Conservation (phyloP, 2,888 invertebrate species). For the Cheiracanthium punctorium region DNA sequence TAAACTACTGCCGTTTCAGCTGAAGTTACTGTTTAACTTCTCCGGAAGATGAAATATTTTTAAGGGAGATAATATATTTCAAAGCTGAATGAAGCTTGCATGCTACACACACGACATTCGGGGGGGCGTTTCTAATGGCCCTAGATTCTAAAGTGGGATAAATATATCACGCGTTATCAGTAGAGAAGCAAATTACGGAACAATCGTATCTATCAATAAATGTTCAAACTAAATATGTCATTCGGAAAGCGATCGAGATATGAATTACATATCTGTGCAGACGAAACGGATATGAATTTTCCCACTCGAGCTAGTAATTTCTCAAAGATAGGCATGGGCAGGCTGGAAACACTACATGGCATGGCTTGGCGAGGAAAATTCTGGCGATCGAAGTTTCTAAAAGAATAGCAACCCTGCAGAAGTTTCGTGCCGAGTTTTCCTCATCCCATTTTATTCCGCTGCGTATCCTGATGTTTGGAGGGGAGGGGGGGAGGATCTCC, state of each 20-base stretch:
- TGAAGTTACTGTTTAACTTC: neutral
- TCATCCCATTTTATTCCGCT: slow-evolving; percentile 8
- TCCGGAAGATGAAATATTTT: neutral
- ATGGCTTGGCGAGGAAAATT: neutral
- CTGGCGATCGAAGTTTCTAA: slow-evolving; percentile 57
- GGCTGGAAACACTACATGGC: slow-evolving; percentile 11
- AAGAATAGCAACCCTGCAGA: slow-evolving; percentile 44
- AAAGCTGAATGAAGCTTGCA: neutral
- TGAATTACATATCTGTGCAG: neutral
- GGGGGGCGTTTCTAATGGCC: neutral
- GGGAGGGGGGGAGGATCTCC: neutral
- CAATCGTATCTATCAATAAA: neutral
- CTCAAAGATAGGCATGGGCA: neutral
- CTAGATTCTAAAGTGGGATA: neutral
- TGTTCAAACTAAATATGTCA: slow-evolving; percentile 4
- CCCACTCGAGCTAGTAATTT: neutral
- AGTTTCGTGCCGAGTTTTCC: slow-evolving; percentile 51
- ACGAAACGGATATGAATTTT: slow-evolving; percentile 23
- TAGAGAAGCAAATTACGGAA: neutral
- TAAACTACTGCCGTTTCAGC: no score
- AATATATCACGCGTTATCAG: neutral
- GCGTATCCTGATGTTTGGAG: neutral
- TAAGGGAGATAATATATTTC: neutral
- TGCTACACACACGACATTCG: neutral
- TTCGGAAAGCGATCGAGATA: neutral